Percentiles rank a stretch among this genome's conserved stretches.
Evolutionary conservation across 2,888 invertebrate species (phyloP).

Genomic region (Chloroclystis v-ata): DNA sequence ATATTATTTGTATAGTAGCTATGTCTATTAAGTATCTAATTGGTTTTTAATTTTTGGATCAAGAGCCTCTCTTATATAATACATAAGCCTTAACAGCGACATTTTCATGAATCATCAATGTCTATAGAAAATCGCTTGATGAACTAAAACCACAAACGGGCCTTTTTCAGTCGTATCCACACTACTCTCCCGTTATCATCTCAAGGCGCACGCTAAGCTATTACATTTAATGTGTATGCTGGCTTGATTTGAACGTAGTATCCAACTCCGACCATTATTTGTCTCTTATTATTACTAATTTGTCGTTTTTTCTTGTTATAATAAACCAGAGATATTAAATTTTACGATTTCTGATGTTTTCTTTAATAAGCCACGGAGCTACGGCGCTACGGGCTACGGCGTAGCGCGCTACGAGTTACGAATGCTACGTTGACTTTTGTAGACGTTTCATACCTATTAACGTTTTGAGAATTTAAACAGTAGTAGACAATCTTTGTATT

Average conservation of each 20-base stretch:
- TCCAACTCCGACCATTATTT: slow-evolving; percentile 74
- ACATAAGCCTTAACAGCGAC: too few species aligned
- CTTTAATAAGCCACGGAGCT: slow-evolving; percentile 42
- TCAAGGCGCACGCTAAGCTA: slow-evolving; percentile 63
- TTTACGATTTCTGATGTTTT: slow-evolving; percentile 47
- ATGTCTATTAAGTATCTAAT: too few species aligned
- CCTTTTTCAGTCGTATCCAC: slow-evolving; percentile 45
- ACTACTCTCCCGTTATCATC: slow-evolving; percentile 42
- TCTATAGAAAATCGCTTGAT: too few species aligned
- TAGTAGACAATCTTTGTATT: too few species aligned
- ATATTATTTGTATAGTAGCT: too few species aligned
- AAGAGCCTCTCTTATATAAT: too few species aligned
- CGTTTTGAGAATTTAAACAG: too few species aligned
- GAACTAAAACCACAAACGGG: too few species aligned
- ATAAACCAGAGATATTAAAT: slow-evolving; percentile 60
- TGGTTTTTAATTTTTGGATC: too few species aligned
- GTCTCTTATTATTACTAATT: slow-evolving; percentile 72
- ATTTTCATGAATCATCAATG: too few species aligned
- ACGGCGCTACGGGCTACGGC: slow-evolving; percentile 31
- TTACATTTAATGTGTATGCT: slow-evolving; percentile 73
- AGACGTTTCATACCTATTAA: too few species aligned
- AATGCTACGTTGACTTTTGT: not conserved
- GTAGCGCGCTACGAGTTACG: slow-evolving; percentile 29
- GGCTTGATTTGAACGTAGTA: slow-evolving; percentile 77
- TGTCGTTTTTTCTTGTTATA: slow-evolving; percentile 68